Percentiles rank a stretch among this genome's conserved stretches.
phyloP scores from a whole-genome alignment of 2,888 invertebrate species.

The Leptarthrus brevirostris region DNA sequence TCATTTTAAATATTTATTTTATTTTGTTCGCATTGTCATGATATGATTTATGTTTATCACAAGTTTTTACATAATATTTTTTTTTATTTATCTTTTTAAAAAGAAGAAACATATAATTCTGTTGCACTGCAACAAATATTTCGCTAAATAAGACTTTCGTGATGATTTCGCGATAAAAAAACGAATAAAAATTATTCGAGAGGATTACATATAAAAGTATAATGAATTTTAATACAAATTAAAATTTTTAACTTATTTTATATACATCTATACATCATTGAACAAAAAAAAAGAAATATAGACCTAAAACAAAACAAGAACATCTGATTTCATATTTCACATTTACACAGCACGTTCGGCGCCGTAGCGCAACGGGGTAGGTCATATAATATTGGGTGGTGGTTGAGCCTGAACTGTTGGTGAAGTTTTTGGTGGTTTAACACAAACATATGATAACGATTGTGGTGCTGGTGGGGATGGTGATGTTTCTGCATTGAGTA shows the following conservation, averaged over 20 bases:
- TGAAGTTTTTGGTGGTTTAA: conserved; percentile 65
- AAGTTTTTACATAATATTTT: conserved; percentile 16
- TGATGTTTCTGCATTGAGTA: conserved; percentile 64
- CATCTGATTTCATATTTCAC: neutral
- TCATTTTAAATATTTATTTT: neutral
- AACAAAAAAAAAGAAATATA: neutral
- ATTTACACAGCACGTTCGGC: conserved; percentile 64
- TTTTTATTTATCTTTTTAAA: neutral
- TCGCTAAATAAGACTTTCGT: too few relatives aligned
- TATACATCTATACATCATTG: too few relatives aligned
- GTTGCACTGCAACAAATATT: too few relatives aligned
- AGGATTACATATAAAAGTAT: neutral
- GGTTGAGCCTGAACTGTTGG: conserved; percentile 58
- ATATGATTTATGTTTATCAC: conserved; percentile 49
- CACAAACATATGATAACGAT: conserved; percentile 57
- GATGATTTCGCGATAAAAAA: neutral
- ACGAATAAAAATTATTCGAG: too few relatives aligned
- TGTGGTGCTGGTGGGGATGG: conserved; percentile 62
- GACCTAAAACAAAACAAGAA: neutral
- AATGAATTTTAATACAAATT: neutral
- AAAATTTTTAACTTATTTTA: too few relatives aligned
- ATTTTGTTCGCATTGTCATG: conserved; percentile 35
- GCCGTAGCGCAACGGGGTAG: conserved; percentile 67
- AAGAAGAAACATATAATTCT: neutral
- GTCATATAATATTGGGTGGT: conserved; percentile 67